Base-by-base conservation (phyloP, 2,888 invertebrate genomes). In the Mimas tiliae region DNA sequence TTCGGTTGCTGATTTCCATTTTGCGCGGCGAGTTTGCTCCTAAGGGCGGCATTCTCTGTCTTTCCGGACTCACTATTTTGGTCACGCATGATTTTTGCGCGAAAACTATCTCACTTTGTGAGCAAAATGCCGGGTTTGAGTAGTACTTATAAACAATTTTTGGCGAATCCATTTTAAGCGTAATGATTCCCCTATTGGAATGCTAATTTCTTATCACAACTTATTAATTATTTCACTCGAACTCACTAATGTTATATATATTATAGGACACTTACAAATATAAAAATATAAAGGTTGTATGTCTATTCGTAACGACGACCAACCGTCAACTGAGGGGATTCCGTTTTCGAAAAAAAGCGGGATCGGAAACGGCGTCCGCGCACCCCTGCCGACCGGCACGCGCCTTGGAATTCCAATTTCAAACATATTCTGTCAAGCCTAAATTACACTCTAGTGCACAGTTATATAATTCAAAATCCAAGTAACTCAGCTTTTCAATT, bases 71-170 rank as follows among this genome's bases (percentile, higher is more conserved):
- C 1, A 81, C 79, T 0, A 90, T 79, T 68, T 88, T 88, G 0
- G 87, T 84, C 11, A 87, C 74, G 50, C 89, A 88, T 79, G 85
- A 84, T 65, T 93, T 93, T 69, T 94, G 91, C 11, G 85, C 85
- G 68, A 90, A 94, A 42, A 90, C 77, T 72, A 87, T 95, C 80
- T 97, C 97, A 82, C 97, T 97, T 87, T 96, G 96, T 38, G 96
- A 95, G 82, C 96, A 96, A 82, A 97, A 97, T 0, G 97, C 97
- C 65, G 97, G 97, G 82, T 97, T 97, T 7, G 96, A 96, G 78
- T 97, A 97, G 76, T 96, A 96, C 85, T 95, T 94, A 81, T 94
- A 94, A 1, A 94, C 87, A 9, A 94, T 94, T 81, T 93, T 94
- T 42, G 94, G 94, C 21, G 94, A 94, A 71, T 94, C 93, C 94